phyloP scores from a whole-genome alignment of 2,113 vertebrate species.

The Suncus etruscus region DNA sequence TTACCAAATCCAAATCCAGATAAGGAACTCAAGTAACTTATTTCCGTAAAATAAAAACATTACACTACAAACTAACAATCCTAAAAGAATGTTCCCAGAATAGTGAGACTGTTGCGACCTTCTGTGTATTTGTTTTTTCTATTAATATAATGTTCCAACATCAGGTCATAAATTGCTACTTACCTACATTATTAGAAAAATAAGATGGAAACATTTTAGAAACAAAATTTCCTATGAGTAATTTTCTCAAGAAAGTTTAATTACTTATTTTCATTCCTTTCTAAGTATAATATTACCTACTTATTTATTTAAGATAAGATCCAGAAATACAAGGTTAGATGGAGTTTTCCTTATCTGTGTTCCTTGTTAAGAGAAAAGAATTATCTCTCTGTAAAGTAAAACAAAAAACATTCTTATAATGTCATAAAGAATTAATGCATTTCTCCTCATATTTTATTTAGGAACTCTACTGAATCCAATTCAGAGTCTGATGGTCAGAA shows the following conservation, averaged over 20 bases:
- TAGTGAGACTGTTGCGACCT: constrained; percentile 55
- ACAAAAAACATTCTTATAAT: constrained; percentile 46
- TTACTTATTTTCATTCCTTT: constrained; percentile 51
- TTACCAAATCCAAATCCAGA: neutral
- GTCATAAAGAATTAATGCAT: constrained; percentile 65
- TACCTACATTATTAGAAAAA: constrained; percentile 63
- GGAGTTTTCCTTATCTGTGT: neutral
- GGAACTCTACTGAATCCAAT: constrained; percentile 35
- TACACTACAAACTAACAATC: constrained; percentile 65
- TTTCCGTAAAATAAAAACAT: constrained; percentile 75
- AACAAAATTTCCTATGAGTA: constrained; percentile 34
- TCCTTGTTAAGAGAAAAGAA: constrained; percentile 50
- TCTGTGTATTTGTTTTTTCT: constrained; percentile 76
- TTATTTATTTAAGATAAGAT: constrained; percentile 16
- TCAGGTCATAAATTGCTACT: constrained; percentile 52
- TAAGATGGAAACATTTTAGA: constrained; percentile 48
- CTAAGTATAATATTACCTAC: constrained; percentile 33
- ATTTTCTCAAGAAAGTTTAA: constrained; percentile 55
- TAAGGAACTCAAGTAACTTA: constrained; percentile 51
- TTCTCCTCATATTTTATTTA: constrained; percentile 73
- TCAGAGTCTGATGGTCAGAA: constrained; percentile 54
- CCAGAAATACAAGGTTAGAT: constrained; percentile 34
- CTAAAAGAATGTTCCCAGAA: constrained; percentile 78
- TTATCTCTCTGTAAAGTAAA: constrained; percentile 45
- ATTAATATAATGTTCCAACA: constrained; percentile 73